Evolutionary conservation across 2,888 invertebrate genomes (phyloP).

Genomic region (Epistrophella euchroma): DNA sequence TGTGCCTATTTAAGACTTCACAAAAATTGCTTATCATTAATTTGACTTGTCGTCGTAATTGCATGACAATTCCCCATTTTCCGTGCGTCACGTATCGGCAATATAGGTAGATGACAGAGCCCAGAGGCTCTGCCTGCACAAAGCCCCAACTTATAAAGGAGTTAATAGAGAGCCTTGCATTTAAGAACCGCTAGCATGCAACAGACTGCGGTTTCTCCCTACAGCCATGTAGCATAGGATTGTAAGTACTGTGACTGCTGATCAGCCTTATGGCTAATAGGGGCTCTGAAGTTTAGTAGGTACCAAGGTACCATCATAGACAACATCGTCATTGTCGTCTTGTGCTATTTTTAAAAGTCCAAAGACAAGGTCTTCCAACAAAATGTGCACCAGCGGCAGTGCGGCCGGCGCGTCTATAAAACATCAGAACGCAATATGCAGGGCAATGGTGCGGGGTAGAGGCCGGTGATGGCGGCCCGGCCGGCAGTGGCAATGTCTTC

Average conservation of each 20-base stretch:
- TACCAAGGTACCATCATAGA: constrained; percentile 41
- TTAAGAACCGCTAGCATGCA: constrained; percentile 63
- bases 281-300: constrained; percentile 7
- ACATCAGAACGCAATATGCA: constrained; percentile 40
- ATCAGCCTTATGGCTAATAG: background rate
- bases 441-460: too few relatives aligned
- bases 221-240: constrained; percentile 18
- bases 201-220: constrained; percentile 39
- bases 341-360: constrained; percentile 60
- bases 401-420: background rate
- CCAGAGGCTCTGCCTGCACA: constrained; percentile 15
- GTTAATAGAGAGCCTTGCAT: constrained; percentile 66
- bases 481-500: constrained; percentile 35
- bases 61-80: constrained; percentile 74
- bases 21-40: constrained; percentile 75
- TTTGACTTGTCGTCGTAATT: constrained; percentile 75
- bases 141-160: constrained; percentile 53
- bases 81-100: constrained; percentile 68
- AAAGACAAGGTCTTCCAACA: constrained; percentile 28
- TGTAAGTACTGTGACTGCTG: background rate
- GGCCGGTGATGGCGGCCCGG: background rate
- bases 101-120: background rate
- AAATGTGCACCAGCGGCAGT: constrained; percentile 4
- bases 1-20: constrained; percentile 64
- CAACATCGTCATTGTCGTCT: constrained; percentile 46